Evolutionary conservation across 1,140 invertebrate species (phyloP), one percentile per base, ranked within the genome.

Genomic region (Drosophila pruinosa): DNA sequence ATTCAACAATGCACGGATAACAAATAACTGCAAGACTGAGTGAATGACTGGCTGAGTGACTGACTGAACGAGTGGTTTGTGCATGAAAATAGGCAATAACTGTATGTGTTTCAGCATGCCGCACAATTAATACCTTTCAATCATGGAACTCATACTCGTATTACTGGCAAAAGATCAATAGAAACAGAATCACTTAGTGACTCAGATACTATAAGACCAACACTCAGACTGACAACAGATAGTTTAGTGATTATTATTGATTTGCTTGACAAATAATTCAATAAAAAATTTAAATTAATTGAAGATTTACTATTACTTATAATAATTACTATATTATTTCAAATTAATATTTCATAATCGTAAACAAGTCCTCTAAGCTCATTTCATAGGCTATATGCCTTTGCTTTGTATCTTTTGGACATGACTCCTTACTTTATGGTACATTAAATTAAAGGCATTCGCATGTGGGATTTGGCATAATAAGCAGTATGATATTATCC

Each of bases 41-140:
- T 71, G 52, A 61, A 28, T 61, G 57, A 59, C 36, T 57, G 26
- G 38, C 8, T 12, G 34, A 59, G 28, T 53, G 59, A 52, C 47
- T 63, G 21, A 53, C 17, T 45, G 41, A n/a, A 41, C 53, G 53
- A 57, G 38, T 43, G 22, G 28, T 48, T 57, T 57, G 39, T 14
- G 22, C 19, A 34, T 19, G 5, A 22, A 45, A 62, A 31, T 26
- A 39, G 24, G 38, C 19, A 17, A 41, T 28, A 57, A 57, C 14
- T 41, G 19, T 15, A 4, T 15, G 36, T 41, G 31, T 34, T 10
- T 28, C n/a, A 3, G 4, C 36, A 24, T 57, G 21, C 2, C 43
- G 21, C 12, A 24, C 17, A 22, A 45, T 45, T 24, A 45, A 45
- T 24, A 45, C 43, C 21, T 45, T 45, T 45, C 15, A 41, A 41